phyloP scores from a whole-genome alignment of 2,797 vertebrate genomes.

The Gallirallus australis region DNA sequence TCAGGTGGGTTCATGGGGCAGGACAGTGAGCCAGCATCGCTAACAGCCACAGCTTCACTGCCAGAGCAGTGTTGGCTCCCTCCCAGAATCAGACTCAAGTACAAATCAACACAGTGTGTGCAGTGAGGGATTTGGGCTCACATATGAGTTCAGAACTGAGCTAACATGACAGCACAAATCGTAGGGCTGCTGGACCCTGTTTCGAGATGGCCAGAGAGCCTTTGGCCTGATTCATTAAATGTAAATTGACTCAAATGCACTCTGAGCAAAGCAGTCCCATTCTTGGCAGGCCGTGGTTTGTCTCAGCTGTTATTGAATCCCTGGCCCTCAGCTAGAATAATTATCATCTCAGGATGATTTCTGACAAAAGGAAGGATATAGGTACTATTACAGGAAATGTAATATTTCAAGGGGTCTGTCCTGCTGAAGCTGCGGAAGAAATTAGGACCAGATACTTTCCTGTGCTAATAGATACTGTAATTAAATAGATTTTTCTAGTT shows the following conservation, averaged over 20 bases:
- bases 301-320: conserved; percentile 38
- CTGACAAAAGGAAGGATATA: conserved; percentile 36
- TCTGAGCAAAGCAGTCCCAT: background rate
- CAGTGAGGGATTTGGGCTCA: background rate
- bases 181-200: background rate
- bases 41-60: background rate
- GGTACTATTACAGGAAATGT: conserved; percentile 32
- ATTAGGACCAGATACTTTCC: conserved; percentile 15
- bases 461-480: conserved; percentile 34
- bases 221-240: background rate
- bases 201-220: background rate
- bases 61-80: background rate
- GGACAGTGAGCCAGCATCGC: background rate
- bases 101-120: background rate
- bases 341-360: conserved; percentile 46
- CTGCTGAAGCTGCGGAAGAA: conserved; percentile 26
- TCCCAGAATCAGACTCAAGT: background rate
- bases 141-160: background rate
- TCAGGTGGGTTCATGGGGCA: background rate
- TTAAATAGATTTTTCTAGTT: conserved; percentile 9
- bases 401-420: conserved; percentile 1
- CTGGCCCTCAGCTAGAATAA: conserved; percentile 41
- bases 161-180: background rate
- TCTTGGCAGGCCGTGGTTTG: conserved; percentile 16
- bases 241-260: background rate